These are phyloP conservation scores for Nannospalax galili DNA, from an alignment of 2,113 vertebrate species.

Conservation along the genomic window DNA sequence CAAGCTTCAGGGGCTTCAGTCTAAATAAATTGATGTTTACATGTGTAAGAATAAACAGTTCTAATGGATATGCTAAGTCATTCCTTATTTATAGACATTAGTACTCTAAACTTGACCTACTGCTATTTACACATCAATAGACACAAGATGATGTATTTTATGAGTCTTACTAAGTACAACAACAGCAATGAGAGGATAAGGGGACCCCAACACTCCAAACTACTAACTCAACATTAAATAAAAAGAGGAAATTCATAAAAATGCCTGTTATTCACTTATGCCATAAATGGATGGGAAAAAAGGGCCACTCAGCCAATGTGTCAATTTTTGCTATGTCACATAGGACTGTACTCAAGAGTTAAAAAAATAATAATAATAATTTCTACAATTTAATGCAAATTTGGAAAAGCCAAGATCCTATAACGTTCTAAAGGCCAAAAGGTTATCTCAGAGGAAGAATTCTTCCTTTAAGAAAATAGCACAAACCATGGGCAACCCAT, in stretches of 20 bases:
- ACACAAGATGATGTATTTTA: constrained; percentile 54
- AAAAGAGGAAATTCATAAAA: not conserved
- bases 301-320: constrained; percentile 31
- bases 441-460: constrained; percentile 34
- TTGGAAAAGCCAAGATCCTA: constrained; percentile 34
- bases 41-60: constrained; percentile 63
- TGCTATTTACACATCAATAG: constrained; percentile 60
- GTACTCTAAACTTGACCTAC: constrained; percentile 65
- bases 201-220: constrained; percentile 34
- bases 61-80: constrained; percentile 60
- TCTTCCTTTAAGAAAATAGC: constrained; percentile 13
- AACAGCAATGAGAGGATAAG: not conserved
- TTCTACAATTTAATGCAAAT: constrained; percentile 29
- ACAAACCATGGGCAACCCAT: constrained; percentile 5
- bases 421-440: constrained; percentile 38
- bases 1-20: constrained; percentile 61
- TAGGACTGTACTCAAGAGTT: not conserved
- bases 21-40: constrained; percentile 57
- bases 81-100: constrained; percentile 74
- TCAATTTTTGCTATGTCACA: not conserved
- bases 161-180: constrained; percentile 38
- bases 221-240: constrained; percentile 48
- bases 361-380: not conserved
- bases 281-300: not conserved
- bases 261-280: not conserved